Evolutionary conservation across 2,113 vertebrate species (phyloP), one percentile per base, ranked within the genome.

Genomic region (Tychaedon coryphoeus): DNA sequence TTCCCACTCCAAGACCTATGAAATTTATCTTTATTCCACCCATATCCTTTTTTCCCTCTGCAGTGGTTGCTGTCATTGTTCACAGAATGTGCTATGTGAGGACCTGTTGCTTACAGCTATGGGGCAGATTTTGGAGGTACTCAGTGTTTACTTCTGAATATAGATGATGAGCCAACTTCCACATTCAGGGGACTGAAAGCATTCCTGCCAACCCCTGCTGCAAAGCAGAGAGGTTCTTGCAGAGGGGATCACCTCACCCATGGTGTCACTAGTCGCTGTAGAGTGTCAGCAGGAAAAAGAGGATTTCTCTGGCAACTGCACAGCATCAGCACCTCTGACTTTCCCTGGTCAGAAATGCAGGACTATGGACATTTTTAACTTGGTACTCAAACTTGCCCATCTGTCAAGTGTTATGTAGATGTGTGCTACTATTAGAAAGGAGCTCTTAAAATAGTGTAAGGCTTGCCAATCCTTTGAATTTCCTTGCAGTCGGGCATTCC

Each of bases 221-320:
- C 83, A 86, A 77, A 91, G 86, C 71, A 66, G 23, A 36, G 33
- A 50, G 8, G 33, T 24, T 58, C 71, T 61, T 54, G 34, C 29
- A 78, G 48, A 56, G 0, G 0, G 23, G 16, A 36, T 24, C 61
- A 70, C 38, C 24, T 29, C 58, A 45, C 17, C 43, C 33, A 58
- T 34, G 7, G 50, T 58, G 33, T 47, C 53, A 77, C 34, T 3
- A 42, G 18, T 10, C 25, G 23, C 57, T 71, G 65, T 45, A 85
- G 50, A 47, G 10, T 0, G 0, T 12, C 34, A 47, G 28, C 40
- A 56, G 22, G 31, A 67, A 34, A 73, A 43, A 25, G 17, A 89
- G 5, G 34, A 75, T 79, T 88, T 67, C 66, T 88, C 66, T 78
- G 54, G 60, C 31, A 87, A 61, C 17, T 50, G 38, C 0, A 0